Evolutionary conservation across 1,140 invertebrate species (phyloP).

Genomic region (Araneus ventricosus): DNA sequence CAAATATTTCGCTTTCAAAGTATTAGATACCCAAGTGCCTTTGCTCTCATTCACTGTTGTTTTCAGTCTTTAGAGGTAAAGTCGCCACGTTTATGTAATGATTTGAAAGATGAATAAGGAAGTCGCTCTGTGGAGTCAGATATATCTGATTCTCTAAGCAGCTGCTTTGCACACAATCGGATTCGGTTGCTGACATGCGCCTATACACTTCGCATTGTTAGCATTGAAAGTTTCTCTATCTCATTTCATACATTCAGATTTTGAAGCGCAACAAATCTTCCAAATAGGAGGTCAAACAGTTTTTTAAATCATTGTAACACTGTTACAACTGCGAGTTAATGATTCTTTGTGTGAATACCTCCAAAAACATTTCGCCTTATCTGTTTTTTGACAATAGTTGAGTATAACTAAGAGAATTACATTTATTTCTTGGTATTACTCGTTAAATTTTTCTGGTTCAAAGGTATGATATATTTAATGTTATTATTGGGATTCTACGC

Average conservation of each 20-base stretch:
- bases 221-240: not conserved
- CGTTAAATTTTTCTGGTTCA: too few species aligned
- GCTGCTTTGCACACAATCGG: not conserved
- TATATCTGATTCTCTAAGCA: not conserved
- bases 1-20: not conserved
- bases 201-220: not conserved
- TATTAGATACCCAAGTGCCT: not conserved
- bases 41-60: not conserved
- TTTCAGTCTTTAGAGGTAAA: not conserved
- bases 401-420: too few species aligned
- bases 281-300: not conserved
- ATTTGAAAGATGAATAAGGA: constrained; percentile 13
- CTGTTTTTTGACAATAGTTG: not conserved
- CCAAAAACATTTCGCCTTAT: not conserved
- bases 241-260: not conserved
- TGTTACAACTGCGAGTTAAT: not conserved
- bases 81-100: not conserved
- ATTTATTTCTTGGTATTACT: too few species aligned
- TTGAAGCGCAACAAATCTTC: not conserved
- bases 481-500: too few species aligned
- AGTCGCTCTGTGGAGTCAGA: not conserved
- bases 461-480: too few species aligned
- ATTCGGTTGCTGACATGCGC: not conserved
- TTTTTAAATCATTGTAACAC: not conserved
- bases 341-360: not conserved